phyloP scores from a whole-genome alignment of 2,113 vertebrate species.

The Crotalus helleri region DNA sequence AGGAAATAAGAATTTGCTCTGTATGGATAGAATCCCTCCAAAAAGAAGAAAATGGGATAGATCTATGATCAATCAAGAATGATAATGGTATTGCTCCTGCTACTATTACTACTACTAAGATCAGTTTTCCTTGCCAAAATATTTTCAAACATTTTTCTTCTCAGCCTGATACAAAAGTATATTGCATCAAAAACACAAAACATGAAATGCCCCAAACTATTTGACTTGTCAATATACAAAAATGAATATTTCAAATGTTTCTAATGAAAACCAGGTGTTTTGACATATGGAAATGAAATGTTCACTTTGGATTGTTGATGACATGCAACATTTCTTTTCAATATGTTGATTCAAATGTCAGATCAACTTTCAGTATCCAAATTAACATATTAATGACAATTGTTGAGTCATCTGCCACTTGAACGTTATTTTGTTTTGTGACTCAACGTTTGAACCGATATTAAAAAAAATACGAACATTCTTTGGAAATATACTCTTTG shows the following conservation, averaged over 20 bases:
- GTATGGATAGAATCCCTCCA: not conserved
- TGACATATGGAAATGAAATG: conserved; percentile 26
- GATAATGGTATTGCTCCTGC: not conserved
- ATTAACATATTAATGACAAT: conserved; percentile 27
- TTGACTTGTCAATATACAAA: conserved; percentile 20
- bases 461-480: not conserved
- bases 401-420: conserved; percentile 28
- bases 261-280: conserved; percentile 16
- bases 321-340: conserved; percentile 27
- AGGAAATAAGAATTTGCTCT: not conserved
- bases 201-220: not conserved
- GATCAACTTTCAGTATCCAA: conserved; percentile 11
- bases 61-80: not conserved
- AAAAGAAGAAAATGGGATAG: not conserved
- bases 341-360: conserved; percentile 33
- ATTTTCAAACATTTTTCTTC: not conserved
- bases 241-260: conserved; percentile 15
- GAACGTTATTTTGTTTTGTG: conserved; percentile 18
- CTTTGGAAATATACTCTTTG: not conserved
- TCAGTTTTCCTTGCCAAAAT: not conserved
- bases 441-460: conserved; percentile 15
- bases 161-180: not conserved
- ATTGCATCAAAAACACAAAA: not conserved
- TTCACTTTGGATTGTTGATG: conserved; percentile 24
- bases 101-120: not conserved